Evolutionary conservation across 2,113 vertebrate genomes (phyloP).

Genomic region (Stigmatopora nigra): DNA sequence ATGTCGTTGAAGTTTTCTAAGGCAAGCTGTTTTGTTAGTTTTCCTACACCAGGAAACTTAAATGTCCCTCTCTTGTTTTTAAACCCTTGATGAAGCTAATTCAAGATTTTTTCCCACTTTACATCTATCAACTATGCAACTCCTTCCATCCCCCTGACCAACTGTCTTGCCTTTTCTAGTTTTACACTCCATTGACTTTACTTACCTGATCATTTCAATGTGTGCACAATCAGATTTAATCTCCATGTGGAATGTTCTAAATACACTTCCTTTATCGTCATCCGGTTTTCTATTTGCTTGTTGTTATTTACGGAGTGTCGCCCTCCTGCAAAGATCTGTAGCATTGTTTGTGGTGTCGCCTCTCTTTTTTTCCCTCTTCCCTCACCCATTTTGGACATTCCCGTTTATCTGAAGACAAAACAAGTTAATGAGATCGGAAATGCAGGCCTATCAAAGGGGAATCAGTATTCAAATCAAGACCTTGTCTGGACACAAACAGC

Average conservation of each 20-base stretch:
- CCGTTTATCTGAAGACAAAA: conserved; percentile 78
- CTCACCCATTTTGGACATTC: conserved; percentile 53
- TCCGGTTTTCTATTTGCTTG: conserved; percentile 62
- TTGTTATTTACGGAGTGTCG: conserved; percentile 58
- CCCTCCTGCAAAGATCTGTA: conserved; percentile 37
- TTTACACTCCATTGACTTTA: neutral
- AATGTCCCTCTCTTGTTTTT: neutral
- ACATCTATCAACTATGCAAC: neutral
- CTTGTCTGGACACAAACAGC: conserved; percentile 69
- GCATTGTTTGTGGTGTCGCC: conserved; percentile 42
- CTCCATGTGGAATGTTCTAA: conserved; percentile 9
- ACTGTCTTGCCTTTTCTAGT: neutral
- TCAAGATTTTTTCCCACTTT: neutral
- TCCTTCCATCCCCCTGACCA: neutral
- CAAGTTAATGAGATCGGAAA: conserved; percentile 86
- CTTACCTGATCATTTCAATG: neutral
- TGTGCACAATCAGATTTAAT: neutral
- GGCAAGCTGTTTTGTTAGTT: neutral
- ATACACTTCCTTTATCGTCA: conserved; percentile 44
- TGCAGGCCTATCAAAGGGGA: conserved; percentile 69
- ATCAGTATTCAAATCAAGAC: conserved; percentile 70
- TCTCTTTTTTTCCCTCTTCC: conserved; percentile 29
- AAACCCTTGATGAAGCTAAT: neutral
- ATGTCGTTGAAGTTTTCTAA: neutral
- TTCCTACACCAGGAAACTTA: neutral